Evolutionary conservation across 1,140 invertebrate genomes (phyloP), one percentile per base, ranked within the genome.

Genomic region (Patella vulgata): DNA sequence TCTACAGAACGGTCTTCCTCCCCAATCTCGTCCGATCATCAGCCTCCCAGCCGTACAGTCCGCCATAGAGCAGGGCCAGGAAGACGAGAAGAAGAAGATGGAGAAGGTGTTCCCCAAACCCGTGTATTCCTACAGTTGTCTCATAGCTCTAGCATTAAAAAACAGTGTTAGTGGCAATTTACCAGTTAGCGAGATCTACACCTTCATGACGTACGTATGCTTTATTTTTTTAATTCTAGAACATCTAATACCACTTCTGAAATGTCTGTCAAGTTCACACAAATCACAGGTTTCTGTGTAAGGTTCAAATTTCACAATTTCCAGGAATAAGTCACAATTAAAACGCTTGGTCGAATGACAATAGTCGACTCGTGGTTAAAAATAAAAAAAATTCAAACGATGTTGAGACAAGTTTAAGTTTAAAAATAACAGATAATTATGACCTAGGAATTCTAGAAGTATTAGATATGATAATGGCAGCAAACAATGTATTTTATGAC

Each of bases 131-230:
- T 99, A 98, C 78, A 97, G 94, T 33, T 98, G 96, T 86, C 87
- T 99, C 59, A 98, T 99, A 77, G 95, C 96, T 1, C 92, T 98
- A 92, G 95, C 97, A 2, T 85, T 99, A 50, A 98, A 98, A 85
- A 98, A 99, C 81, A 97, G 95, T 53, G 88, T 91, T 70, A 92
- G 91, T 55, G 96, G 96, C 48, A 95, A 93, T 74, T 84, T 99
- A 71, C 96, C 96, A 2, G 96, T 99, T 8, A 97, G 95, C 8
- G 96, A 98, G 87, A 99, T 99, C 66, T 99, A 98, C 83, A 96
- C 94, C 82, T 98, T 98, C 81, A 97, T 98, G 91, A 98, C 93
- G 93, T 95, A 86, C 90, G 91, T 89, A 57, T 44, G 25, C 12
- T 39, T 50, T 30, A 11, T 12, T 23, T 59, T 51, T 8, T 27